phyloP scores from a whole-genome alignment of 2,888 invertebrate species.

The Phrixothrix hirtus region DNA sequence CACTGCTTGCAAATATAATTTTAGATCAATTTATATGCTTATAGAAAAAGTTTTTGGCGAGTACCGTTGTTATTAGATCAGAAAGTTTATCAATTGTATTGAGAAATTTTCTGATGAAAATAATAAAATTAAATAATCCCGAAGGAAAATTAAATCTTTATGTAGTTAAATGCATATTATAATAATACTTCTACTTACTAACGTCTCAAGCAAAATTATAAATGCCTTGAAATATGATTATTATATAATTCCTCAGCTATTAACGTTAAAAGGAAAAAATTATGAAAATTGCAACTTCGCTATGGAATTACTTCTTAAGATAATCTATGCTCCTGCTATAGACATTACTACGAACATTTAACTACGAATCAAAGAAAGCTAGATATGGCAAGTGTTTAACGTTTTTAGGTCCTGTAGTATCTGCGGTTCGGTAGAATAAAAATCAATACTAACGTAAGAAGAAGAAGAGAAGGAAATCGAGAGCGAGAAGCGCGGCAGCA shows the following conservation, averaged over 20 bases:
- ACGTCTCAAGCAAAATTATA: too few species aligned
- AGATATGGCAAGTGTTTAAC: conserved; percentile 31
- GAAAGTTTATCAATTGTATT: conserved; percentile 9
- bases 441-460: conserved; percentile 45
- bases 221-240: too few species aligned
- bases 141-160: too few species aligned
- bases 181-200: too few species aligned
- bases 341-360: conserved; percentile 16
- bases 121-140: conserved; percentile 6
- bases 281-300: conserved; percentile 48
- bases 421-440: conserved; percentile 51
- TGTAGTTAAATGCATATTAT: too few species aligned
- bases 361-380: conserved; percentile 16
- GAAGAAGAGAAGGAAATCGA: conserved; percentile 44
- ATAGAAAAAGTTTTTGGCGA: conserved; percentile 42
- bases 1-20: conserved; percentile 49
- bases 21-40: conserved; percentile 50
- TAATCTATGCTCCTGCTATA: conserved; percentile 42
- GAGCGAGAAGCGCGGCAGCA: conserved; percentile 43
- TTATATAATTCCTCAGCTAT: too few species aligned
- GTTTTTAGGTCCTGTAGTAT: conserved; percentile 46
- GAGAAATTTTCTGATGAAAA: conserved; percentile 6
- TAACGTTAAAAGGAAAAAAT: conserved; percentile 42
- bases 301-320: conserved; percentile 45
- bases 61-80: conserved; percentile 16